Base-by-base conservation (phyloP, 1,140 invertebrate species). In the Fopius arisanus region DNA sequence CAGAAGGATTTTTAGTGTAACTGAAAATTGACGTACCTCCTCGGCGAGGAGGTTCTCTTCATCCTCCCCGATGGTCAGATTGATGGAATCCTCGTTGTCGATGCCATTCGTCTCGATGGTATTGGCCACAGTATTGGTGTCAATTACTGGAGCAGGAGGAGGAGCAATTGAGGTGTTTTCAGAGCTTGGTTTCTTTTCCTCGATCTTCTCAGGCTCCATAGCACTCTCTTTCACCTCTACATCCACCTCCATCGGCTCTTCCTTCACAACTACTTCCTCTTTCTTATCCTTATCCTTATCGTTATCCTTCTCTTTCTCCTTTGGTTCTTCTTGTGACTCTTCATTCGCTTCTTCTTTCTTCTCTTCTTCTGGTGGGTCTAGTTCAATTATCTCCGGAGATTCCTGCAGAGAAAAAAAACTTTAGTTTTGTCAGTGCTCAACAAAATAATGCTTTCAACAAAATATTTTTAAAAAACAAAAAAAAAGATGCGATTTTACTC, bases 11-110 rank as follows among this genome's bases (percentile, higher is more conserved):
- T 40, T 65, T 69, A 28, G 26, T 31, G 19, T 48, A 43, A 51
- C 67, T 68, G 63, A 40, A 62, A 59, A 28, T 54, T 66, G 48
- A 74, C 33, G 69, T 86, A 90, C 92, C 91, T 94, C 93, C 86
- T 94, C 93, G 78, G 91, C 92, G 69, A 95, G 90, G 48, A 95
- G 88, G 88, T 92, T 91, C 81, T 92, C 91, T 79, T 94, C 94
- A 86, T 95, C 94, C 86, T 95, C 94, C 43, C 92, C 93, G 81
- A 95, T 92, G 72, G 93, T 94, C 70, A 95, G 87, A 84, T 94
- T 94, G 51, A 95, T 94, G 19, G 93, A 94, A 86, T 94, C 93
- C 81, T 95, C 94, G 72, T 93, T 92, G 77, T 93, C 92, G 75
- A 91, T 88, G 23, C 87, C 89, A 79, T 89, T 88, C 23, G 85